phyloP scores from a whole-genome alignment of 2,888 invertebrate species.

The Perdita meconis region DNA sequence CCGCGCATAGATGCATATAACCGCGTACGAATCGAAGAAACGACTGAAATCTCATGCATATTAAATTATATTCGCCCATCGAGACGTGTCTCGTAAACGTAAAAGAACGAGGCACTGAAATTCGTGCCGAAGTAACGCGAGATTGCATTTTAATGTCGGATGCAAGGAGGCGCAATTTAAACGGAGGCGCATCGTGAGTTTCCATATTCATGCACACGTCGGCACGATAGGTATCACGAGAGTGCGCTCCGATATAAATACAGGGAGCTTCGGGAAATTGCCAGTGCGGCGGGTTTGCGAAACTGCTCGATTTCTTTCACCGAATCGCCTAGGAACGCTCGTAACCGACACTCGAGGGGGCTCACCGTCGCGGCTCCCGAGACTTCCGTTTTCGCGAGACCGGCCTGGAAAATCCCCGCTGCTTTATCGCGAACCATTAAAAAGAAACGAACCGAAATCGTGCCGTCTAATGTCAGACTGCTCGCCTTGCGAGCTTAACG shows the following conservation, averaged over 20 bases:
- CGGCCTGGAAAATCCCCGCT: conserved; percentile 49
- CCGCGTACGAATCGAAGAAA: too few species aligned
- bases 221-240: conserved; percentile 44
- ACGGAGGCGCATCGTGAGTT: conserved; percentile 2
- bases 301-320: conserved; percentile 71
- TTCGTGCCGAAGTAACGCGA: background rate
- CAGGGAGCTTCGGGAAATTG: conserved; percentile 57
- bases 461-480: conserved; percentile 32
- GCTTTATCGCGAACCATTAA: conserved; percentile 53
- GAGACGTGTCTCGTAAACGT: too few species aligned
- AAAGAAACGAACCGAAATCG: conserved; percentile 51
- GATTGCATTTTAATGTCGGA: background rate
- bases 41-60: too few species aligned
- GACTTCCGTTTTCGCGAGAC: conserved; percentile 77
- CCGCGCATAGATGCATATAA: too few species aligned
- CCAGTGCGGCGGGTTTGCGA: conserved; percentile 56
- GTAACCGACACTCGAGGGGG: conserved; percentile 67
- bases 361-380: conserved; percentile 68
- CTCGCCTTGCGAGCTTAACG: conserved; percentile 26
- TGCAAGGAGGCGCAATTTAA: conserved; percentile 12
- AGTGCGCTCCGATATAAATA: conserved; percentile 42
- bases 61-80: too few species aligned
- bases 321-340: conserved; percentile 48
- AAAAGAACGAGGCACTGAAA: background rate
- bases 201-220: conserved; percentile 3